Evolutionary conservation across 2,113 vertebrate species (phyloP).

Genomic region (Pica pica): DNA sequence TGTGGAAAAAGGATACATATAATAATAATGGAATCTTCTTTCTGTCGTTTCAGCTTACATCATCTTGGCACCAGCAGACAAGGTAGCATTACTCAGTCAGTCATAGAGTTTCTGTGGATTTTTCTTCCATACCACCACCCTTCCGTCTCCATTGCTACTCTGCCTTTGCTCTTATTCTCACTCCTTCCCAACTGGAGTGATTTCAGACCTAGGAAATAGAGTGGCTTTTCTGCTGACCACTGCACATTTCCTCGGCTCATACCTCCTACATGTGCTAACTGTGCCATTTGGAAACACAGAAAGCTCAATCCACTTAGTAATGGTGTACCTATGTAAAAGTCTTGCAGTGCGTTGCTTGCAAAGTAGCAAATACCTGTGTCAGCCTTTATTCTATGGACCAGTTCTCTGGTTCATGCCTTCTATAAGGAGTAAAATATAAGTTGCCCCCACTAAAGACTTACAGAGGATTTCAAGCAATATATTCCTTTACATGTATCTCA

Average conservation of each 20-base stretch:
- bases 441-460: background rate
- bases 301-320: background rate
- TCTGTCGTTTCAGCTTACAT: conserved; percentile 36
- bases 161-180: background rate
- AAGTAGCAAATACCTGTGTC: background rate
- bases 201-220: conserved; percentile 14
- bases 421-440: background rate
- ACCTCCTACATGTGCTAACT: background rate
- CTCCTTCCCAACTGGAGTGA: background rate
- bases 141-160: background rate
- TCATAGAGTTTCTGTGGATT: background rate
- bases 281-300: background rate
- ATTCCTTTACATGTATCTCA: background rate
- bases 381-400: background rate
- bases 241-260: background rate
- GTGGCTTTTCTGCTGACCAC: conserved; percentile 10
- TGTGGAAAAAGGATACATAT: conserved; percentile 52
- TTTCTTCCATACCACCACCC: background rate
- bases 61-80: conserved; percentile 38
- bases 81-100: conserved; percentile 42
- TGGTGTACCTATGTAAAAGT: background rate
- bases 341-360: background rate
- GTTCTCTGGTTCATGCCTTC: background rate
- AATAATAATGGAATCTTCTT: conserved; percentile 60
- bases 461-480: background rate